phyloP scores from a whole-genome alignment of 2,113 vertebrate genomes.

The Dasyornis broadbenti region DNA sequence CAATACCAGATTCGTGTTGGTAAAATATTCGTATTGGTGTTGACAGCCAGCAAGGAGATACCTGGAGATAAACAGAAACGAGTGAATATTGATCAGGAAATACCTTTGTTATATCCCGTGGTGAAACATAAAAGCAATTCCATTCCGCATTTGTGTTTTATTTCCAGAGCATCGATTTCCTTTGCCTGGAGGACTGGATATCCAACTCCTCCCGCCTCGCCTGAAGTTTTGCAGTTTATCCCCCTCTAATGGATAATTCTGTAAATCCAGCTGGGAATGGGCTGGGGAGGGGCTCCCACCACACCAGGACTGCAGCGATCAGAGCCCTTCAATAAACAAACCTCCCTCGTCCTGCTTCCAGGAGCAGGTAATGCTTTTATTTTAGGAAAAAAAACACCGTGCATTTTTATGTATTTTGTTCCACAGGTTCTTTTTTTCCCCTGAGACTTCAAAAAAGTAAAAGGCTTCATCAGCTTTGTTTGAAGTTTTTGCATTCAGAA shows the following conservation, averaged over 20 bases:
- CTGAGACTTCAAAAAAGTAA: neutral
- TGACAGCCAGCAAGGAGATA: neutral
- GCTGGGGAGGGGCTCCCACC: conserved; percentile 60
- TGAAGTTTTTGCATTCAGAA: neutral
- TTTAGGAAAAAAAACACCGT: neutral
- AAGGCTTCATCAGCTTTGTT: neutral
- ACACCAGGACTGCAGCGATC: conserved; percentile 68
- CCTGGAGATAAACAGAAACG: neutral
- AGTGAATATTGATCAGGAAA: neutral
- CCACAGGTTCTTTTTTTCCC: neutral
- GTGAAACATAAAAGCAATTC: neutral
- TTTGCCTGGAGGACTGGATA: conserved; percentile 54
- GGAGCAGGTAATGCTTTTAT: conserved; percentile 70
- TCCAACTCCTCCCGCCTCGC: conserved; percentile 69
- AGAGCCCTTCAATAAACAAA: conserved; percentile 49
- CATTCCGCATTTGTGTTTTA: neutral
- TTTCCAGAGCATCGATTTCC: conserved; percentile 65
- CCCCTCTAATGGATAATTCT: conserved; percentile 70
- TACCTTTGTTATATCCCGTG: neutral
- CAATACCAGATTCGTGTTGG: neutral
- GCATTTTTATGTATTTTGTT: neutral
- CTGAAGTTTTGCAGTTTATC: conserved; percentile 77
- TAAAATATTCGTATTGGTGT: no score
- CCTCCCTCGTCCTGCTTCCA: conserved; percentile 71
- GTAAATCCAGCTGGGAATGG: conserved; percentile 57